A percentile compares a stretch with the other conserved stretches of the same genome.
phyloP scores from a whole-genome alignment of 2,113 vertebrate species.

The Nansenia antarctica region DNA sequence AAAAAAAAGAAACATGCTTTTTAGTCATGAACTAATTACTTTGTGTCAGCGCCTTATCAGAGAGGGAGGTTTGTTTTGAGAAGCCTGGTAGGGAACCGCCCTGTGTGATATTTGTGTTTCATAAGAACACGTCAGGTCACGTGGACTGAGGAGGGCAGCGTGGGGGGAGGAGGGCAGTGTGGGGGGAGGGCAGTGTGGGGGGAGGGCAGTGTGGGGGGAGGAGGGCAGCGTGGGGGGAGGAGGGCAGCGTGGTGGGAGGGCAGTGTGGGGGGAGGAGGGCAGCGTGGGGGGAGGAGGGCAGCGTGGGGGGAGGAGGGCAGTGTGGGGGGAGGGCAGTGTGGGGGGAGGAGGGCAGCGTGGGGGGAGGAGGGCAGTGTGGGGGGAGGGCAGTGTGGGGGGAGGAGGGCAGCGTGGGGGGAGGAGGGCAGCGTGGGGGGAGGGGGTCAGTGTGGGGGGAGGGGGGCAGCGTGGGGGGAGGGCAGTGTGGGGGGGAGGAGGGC shows the following conservation, averaged over 20 bases:
- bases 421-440: slow-evolving; percentile 15
- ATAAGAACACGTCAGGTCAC: slow-evolving; percentile 52
- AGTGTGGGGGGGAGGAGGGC: no score
- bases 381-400: slow-evolving; percentile 21
- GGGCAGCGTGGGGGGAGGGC: slow-evolving; percentile 13
- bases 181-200: slow-evolving; percentile 13
- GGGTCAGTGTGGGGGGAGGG: slow-evolving; percentile 24
- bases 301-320: slow-evolving; percentile 21
- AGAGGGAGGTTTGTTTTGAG: slow-evolving; percentile 65
- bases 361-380: slow-evolving; percentile 17
- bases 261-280: slow-evolving; percentile 21
- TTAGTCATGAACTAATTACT: slow-evolving; percentile 62
- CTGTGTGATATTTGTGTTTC: slow-evolving; percentile 65
- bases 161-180: slow-evolving; percentile 16
- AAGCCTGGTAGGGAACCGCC: slow-evolving; percentile 49
- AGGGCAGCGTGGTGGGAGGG: slow-evolving; percentile 11
- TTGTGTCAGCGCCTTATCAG: slow-evolving; percentile 68
- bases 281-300: slow-evolving; percentile 14
- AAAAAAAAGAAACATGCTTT: slow-evolving; percentile 33
- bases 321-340: slow-evolving; percentile 16
- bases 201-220: slow-evolving; percentile 13
- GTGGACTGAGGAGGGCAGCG: slow-evolving; percentile 15
- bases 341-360: slow-evolving; percentile 21
- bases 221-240: slow-evolving; percentile 30
- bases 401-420: slow-evolving; percentile 20